These are phyloP conservation scores for Hyles euphorbiae DNA, from an alignment of 1,140 invertebrate genomes.

Conservation along the genomic window DNA sequence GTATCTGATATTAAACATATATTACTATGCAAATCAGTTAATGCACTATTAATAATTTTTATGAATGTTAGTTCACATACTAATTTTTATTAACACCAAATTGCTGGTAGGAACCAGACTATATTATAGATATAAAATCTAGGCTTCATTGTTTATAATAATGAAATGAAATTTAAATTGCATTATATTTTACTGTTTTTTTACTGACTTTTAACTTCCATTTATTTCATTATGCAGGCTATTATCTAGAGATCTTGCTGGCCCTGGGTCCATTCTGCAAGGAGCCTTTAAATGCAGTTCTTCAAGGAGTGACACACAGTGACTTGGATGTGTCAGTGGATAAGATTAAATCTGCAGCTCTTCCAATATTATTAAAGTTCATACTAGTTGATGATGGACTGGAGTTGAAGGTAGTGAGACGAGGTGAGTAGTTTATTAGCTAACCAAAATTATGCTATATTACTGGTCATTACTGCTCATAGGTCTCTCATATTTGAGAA, in stretches of 20 bases:
- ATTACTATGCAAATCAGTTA: neutral
- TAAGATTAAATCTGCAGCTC: conserved; percentile 85
- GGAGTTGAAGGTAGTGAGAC: conserved; percentile 88
- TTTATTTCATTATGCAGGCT: conserved; percentile 73
- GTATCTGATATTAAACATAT: neutral
- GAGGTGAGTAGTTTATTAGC: conserved; percentile 80
- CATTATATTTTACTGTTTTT: too few species aligned
- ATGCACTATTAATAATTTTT: too few species aligned
- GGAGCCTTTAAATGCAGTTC: conserved; percentile 85
- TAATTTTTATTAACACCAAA: neutral
- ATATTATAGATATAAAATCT: neutral
- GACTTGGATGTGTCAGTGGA: conserved; percentile 89
- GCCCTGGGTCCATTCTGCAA: conserved; percentile 97
- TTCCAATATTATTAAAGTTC: conserved; percentile 90
- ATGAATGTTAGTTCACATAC: too few species aligned
- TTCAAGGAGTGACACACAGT: conserved; percentile 94
- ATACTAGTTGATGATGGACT: conserved; percentile 92
- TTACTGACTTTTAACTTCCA: too few species aligned
- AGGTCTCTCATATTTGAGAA: too few species aligned
- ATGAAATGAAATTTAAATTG: neutral
- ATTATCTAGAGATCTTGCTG: conserved; percentile 94
- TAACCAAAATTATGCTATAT: too few species aligned
- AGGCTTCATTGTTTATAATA: neutral
- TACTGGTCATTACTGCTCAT: too few species aligned
- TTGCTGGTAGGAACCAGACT: neutral